These are phyloP conservation scores for Calypte anna DNA, from an alignment of 2,113 vertebrate genomes.

Conservation along the genomic window DNA sequence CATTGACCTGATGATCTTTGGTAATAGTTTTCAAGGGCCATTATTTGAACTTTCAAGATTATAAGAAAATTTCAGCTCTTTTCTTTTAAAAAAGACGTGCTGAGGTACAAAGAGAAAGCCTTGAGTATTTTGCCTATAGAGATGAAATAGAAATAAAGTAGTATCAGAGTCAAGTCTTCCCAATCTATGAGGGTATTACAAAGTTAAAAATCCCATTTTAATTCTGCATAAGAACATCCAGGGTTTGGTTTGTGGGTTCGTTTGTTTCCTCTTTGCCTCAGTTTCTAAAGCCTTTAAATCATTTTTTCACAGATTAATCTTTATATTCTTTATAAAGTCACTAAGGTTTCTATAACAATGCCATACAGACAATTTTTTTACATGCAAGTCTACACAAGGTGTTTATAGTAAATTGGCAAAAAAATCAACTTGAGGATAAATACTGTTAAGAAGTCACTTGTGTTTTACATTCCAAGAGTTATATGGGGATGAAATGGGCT, in stretches of 20 bases:
- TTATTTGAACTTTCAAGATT: neutral
- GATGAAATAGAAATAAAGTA: neutral
- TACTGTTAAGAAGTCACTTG: neutral
- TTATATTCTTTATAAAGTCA: neutral
- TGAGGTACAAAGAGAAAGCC: neutral
- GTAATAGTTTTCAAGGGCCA: neutral
- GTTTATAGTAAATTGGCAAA: neutral
- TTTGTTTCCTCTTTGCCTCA: neutral
- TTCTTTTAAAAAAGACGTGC: neutral
- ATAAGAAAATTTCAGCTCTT: neutral
- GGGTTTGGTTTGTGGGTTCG: neutral
- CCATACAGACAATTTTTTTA: neutral
- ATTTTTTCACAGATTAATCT: neutral
- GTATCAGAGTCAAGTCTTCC: neutral
- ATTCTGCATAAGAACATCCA: neutral
- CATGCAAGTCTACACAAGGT: neutral
- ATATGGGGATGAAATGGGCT: constrained; percentile 5
- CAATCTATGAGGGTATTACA: neutral
- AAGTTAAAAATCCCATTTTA: neutral
- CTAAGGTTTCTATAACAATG: neutral
- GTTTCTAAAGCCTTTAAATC: neutral
- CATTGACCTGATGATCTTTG: neutral
- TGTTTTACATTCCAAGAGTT: neutral
- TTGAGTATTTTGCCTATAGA: neutral
- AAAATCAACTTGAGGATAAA: constrained; percentile 1